These are phyloP conservation scores for Drosophila sucinea DNA, from an alignment of 1,140 invertebrate species.

Conservation along the genomic window DNA sequence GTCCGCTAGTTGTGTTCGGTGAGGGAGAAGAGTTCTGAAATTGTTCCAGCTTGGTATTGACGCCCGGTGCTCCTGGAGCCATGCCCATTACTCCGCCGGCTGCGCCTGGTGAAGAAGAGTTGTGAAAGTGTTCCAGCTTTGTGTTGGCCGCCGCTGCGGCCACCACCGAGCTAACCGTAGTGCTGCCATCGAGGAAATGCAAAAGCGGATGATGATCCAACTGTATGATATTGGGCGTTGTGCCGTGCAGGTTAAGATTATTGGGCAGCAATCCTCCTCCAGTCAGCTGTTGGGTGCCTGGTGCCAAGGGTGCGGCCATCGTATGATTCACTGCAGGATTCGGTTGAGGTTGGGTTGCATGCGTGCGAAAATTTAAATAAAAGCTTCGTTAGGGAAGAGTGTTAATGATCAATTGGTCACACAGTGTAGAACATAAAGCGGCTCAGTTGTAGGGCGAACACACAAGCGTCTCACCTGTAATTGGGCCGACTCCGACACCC, in stretches of 20 bases:
- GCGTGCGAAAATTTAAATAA: constrained; percentile 83
- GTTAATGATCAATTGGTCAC: constrained; percentile 78
- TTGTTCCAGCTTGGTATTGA: constrained; percentile 33
- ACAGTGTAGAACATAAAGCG: constrained; percentile 78
- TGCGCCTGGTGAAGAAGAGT: constrained; percentile 19
- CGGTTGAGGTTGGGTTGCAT: constrained; percentile 56
- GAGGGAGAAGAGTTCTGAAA: constrained; percentile 41
- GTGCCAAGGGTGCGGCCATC: constrained; percentile 66
- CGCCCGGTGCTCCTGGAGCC: constrained; percentile 46
- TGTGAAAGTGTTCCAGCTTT: constrained; percentile 62
- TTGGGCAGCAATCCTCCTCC: constrained; percentile 64
- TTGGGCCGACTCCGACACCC: constrained; percentile 35
- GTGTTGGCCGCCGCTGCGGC: constrained; percentile 58
- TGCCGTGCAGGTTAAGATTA: constrained; percentile 71
- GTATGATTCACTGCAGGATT: constrained; percentile 67
- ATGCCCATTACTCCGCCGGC: constrained; percentile 50
- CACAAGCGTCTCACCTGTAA: constrained; percentile 63
- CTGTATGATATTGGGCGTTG: constrained; percentile 68
- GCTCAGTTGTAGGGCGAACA: constrained; percentile 76
- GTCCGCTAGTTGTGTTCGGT: constrained; percentile 37
- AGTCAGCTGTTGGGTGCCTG: constrained; percentile 68
- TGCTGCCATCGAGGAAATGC: constrained; percentile 79
- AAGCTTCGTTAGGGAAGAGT: constrained; percentile 83
- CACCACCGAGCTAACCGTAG: constrained; percentile 76
- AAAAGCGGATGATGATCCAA: constrained; percentile 78